These are phyloP conservation scores for Carcharodon carcharias DNA, from an alignment of 2,797 vertebrate species.

Conservation along the genomic window DNA sequence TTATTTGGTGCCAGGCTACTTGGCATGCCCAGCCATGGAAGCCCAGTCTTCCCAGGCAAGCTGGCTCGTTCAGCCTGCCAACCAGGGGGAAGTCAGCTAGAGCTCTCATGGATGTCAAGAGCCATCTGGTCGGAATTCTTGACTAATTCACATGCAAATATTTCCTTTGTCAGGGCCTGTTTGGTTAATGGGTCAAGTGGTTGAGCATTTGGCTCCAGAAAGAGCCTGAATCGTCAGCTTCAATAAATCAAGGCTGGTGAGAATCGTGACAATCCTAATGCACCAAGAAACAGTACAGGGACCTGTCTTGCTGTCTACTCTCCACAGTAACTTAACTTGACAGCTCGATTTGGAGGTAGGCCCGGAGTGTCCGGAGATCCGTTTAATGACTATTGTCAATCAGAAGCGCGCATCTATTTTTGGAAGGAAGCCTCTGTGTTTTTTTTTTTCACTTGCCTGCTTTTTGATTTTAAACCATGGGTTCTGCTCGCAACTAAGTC, in stretches of 20 bases:
- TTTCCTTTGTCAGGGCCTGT: neutral
- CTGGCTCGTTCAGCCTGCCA: neutral
- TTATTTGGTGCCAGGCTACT: neutral
- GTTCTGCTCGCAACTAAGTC: neutral
- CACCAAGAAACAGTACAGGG: neutral
- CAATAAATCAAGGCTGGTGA: neutral
- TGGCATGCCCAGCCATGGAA: neutral
- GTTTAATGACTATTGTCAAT: neutral
- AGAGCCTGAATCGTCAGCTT: neutral
- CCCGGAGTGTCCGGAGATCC: neutral
- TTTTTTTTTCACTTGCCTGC: neutral
- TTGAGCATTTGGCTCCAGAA: neutral
- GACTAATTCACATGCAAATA: neutral
- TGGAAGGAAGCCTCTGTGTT: neutral
- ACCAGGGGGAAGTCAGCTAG: neutral
- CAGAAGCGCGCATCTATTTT: neutral
- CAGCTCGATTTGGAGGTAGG: neutral
- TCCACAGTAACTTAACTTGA: neutral
- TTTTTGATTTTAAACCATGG: neutral
- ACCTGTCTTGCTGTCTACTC: neutral
- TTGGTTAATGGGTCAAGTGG: neutral
- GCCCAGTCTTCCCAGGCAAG: neutral
- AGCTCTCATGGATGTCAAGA: neutral
- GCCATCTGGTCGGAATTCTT: neutral
- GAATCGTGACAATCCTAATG: neutral